Base-by-base conservation (phyloP, 1,140 invertebrate genomes). In the Panagrolaimus sp. region DNA sequence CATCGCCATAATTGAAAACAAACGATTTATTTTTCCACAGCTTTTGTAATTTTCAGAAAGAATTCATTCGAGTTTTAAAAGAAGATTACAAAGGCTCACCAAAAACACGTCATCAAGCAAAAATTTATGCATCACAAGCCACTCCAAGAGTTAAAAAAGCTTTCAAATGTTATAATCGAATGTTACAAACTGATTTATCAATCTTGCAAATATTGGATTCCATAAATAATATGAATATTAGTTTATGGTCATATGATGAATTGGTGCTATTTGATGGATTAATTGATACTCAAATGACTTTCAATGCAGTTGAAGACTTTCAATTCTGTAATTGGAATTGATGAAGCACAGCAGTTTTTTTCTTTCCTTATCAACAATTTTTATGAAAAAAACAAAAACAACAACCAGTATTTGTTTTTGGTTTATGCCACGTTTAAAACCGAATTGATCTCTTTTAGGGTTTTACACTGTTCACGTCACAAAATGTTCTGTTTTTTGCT, bases 11-110 rank as follows among this genome's bases (percentile, higher is more conserved):
- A 46, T 46, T 46, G 45, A 46, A 46, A 46, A 46, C n/a, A 46
- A 46, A 46, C 9, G n/a, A 46, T 46, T 9, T 9, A 9, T 10
- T n/a, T 46, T 48, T 52, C 14, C 14, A 21, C 21, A 52, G 14
- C 14, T 52, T 8, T 52, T 5, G 26, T 21, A 12, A 4, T 52
- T 5, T 58, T 4, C 5, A 58, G 52, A 28, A 21, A 21, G 28
- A 58, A 28, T 28, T 58, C 2, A 58, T 58, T 12, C 52, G 52
- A n/a, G 52, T 58, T 0, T 12, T 58, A 21, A 58, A 58, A 58
- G 52, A 58, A 58, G 52, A 58, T 28, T 58, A 58, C 17, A 58
- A 58, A 58, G 52, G 52, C 52, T 26, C 8, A 12, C 52, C 52
- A 12, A 21, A 17, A 58, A 58, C 52, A 6, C 52, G 52, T 1